Percentiles rank a stretch among this genome's conserved stretches.
Evolutionary conservation across 2,797 vertebrate genomes (phyloP).

Genomic region (Lacerta agilis): DNA sequence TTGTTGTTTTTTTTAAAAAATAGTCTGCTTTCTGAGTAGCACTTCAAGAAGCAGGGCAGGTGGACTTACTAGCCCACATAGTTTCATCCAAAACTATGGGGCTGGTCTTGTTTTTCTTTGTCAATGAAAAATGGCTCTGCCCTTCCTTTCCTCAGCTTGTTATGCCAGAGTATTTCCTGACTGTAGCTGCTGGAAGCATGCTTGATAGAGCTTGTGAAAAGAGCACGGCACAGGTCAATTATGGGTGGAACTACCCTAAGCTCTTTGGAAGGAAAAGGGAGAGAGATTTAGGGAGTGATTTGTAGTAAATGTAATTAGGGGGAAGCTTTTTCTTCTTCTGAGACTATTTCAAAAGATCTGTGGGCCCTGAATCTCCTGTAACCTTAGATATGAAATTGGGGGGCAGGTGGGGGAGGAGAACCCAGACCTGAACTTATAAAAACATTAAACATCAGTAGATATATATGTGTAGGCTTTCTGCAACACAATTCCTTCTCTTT

Average conservation of each 20-base stretch:
- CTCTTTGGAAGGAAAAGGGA: constrained; percentile 8
- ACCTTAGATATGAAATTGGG: constrained; percentile 30
- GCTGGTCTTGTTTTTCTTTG: constrained; percentile 67
- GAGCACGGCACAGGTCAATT: constrained; percentile 30
- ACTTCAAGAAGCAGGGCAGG: constrained; percentile 34
- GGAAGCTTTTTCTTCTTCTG: neutral
- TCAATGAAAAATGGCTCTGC: constrained; percentile 61
- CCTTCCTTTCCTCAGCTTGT: constrained; percentile 61
- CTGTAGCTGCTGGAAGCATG: neutral
- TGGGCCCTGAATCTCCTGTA: constrained; percentile 13
- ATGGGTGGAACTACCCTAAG: constrained; percentile 34
- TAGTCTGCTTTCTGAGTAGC: constrained; percentile 10
- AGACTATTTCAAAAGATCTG: constrained; percentile 36
- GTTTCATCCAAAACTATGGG: constrained; percentile 9
- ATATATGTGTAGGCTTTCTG: constrained; percentile 6
- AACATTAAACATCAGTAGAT: constrained; percentile 43
- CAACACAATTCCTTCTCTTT: constrained; percentile 38
- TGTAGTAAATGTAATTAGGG: neutral
- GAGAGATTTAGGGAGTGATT: constrained; percentile 28
- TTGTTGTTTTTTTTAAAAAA: neutral
- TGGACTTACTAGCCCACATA: constrained; percentile 37
- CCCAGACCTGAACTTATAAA: constrained; percentile 37
- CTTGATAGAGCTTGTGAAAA: constrained; percentile 45
- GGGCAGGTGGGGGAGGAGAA: constrained; percentile 30
- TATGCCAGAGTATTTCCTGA: constrained; percentile 74